phyloP scores from a whole-genome alignment of 2,113 vertebrate species.

The Trichomycterus rosablanca region DNA sequence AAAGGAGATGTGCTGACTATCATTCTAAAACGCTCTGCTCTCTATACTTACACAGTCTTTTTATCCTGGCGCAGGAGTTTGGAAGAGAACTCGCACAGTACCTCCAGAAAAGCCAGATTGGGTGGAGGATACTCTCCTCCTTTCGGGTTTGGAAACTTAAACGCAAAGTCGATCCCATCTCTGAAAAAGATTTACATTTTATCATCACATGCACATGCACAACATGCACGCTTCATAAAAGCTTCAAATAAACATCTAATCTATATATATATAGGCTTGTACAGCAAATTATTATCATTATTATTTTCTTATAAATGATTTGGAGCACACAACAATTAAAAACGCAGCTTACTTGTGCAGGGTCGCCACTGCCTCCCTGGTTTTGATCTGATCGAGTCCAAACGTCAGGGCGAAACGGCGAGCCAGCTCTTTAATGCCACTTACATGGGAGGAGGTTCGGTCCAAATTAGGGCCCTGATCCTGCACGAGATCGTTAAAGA shows the following conservation, averaged over 20 bases:
- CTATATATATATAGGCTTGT: too few relatives aligned
- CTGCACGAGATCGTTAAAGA: conserved; percentile 97
- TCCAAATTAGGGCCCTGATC: conserved; percentile 94
- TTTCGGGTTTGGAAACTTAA: conserved; percentile 96
- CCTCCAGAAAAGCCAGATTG: conserved; percentile 95
- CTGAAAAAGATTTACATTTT: conserved; percentile 68
- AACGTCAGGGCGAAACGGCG: conserved; percentile 97
- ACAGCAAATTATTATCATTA: too few relatives aligned
- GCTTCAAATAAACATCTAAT: too few relatives aligned
- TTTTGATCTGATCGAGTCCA: conserved; percentile 96
- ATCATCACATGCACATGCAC: too few relatives aligned
- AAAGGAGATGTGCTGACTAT: too few relatives aligned
- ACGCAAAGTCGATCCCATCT: conserved; percentile 98
- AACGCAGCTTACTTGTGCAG: conserved; percentile 99
- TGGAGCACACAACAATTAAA: conserved; percentile 23
- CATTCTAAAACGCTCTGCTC: too few relatives aligned
- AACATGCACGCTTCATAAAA: too few relatives aligned
- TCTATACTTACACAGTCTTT: conserved; percentile 99
- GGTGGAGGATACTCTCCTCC: conserved; percentile 91
- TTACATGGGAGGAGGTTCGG: conserved; percentile 89
- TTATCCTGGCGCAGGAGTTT: conserved; percentile 98
- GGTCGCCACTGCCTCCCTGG: conserved; percentile 97
- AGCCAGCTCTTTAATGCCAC: conserved; percentile 95
- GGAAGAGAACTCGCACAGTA: conserved; percentile 97
- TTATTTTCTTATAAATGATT: too few relatives aligned